phyloP scores from a whole-genome alignment of 1,140 invertebrate species.

The Steinernema khuongi region DNA sequence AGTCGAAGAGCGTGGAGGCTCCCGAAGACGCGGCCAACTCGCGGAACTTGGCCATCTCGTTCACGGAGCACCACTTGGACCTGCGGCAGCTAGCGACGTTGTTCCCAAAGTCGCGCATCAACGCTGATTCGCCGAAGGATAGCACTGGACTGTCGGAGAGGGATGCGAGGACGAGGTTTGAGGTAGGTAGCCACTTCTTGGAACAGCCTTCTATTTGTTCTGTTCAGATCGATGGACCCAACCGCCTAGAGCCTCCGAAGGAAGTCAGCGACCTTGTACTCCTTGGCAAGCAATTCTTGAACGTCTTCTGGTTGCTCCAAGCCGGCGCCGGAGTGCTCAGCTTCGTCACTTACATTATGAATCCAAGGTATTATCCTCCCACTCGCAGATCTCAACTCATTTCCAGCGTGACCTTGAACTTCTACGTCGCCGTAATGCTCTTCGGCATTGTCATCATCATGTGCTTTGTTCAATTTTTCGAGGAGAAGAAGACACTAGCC shows the following conservation, averaged over 20 bases:
- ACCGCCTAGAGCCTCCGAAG: not conserved
- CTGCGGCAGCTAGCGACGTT: not conserved
- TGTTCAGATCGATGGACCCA: not conserved
- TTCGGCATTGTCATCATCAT: slow-evolving; percentile 1
- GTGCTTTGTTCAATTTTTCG: not conserved
- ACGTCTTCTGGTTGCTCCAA: slow-evolving; percentile 3
- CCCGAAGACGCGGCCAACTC: not conserved
- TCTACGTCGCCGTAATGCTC: slow-evolving; percentile 6
- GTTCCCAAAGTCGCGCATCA: not conserved
- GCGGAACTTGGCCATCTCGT: not conserved
- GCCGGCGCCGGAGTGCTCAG: not conserved
- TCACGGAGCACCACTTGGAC: slow-evolving; percentile 2
- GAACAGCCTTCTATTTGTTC: too few species aligned
- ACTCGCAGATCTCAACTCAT: not conserved
- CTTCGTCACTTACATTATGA: not conserved
- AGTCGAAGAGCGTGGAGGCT: not conserved
- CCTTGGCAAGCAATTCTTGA: slow-evolving; percentile 1
- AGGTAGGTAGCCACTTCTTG: too few species aligned
- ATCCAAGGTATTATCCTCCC: not conserved
- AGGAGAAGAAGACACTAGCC: slow-evolving; percentile 1
- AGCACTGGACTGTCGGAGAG: not conserved
- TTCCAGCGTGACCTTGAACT: not conserved
- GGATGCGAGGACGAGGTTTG: not conserved
- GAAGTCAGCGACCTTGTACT: not conserved
- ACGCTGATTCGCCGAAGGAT: not conserved